phyloP scores from a whole-genome alignment of 2,888 invertebrate species.

The Aporophyla nigra region DNA sequence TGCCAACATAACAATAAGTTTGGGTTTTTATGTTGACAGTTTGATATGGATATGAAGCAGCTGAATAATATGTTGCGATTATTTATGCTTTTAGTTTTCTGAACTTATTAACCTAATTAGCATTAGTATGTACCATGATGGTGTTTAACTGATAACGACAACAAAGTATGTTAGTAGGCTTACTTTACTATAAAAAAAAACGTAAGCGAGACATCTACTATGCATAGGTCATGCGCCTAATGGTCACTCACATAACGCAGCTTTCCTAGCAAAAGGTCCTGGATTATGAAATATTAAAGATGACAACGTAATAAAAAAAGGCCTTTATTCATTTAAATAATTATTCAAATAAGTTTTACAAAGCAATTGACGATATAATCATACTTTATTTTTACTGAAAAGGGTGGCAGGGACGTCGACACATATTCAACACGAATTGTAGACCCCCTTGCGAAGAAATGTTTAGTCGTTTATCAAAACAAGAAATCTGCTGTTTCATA shows the following conservation, averaged over 20 bases:
- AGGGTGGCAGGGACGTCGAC: too few species aligned
- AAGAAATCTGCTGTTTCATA: too few species aligned
- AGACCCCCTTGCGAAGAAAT: too few species aligned
- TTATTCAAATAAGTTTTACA: too few species aligned
- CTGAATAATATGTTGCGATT: slow-evolving; percentile 38
- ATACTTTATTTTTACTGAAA: too few species aligned
- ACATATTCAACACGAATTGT: too few species aligned
- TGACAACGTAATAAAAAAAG: too few species aligned
- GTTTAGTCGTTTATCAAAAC: too few species aligned
- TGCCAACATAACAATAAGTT: slow-evolving; percentile 51
- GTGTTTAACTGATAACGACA: slow-evolving; percentile 7
- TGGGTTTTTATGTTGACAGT: slow-evolving; percentile 38
- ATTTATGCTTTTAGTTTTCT: slow-evolving; percentile 28
- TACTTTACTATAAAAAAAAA: neutral
- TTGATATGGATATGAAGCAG: slow-evolving; percentile 48
- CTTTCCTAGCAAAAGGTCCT: neutral
- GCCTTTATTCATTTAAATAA: too few species aligned
- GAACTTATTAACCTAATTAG: slow-evolving; percentile 25
- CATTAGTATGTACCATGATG: neutral
- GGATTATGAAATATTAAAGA: too few species aligned
- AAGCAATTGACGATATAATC: too few species aligned
- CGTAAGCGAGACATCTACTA: neutral
- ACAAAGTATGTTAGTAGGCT: neutral
- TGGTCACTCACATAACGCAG: neutral
- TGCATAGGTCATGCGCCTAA: neutral